These are phyloP conservation scores for Camponotus fellah DNA, from an alignment of 2,888 invertebrate species.

Conservation along the genomic window DNA sequence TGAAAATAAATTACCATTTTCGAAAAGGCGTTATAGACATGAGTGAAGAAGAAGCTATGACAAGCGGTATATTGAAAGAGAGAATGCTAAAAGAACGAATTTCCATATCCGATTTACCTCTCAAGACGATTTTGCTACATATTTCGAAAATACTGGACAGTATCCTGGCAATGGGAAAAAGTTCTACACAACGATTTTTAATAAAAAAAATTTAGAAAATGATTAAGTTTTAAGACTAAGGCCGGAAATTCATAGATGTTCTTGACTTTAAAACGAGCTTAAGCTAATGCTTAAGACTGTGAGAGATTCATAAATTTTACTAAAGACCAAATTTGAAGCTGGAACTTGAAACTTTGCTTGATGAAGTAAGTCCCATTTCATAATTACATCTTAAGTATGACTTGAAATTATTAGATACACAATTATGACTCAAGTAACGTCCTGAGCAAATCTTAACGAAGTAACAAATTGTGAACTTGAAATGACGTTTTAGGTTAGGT, in stretches of 20 bases:
- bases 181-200: too few relatives aligned
- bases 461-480: slow-evolving; percentile 15
- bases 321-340: not conserved
- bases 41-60: too few relatives aligned
- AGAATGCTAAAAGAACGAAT: too few relatives aligned
- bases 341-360: not conserved
- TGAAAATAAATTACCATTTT: too few relatives aligned
- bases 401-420: slow-evolving; percentile 3
- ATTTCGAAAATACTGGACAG: too few relatives aligned
- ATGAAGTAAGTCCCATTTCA: not conserved
- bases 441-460: not conserved
- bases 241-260: slow-evolving; percentile 13
- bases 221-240: too few relatives aligned
- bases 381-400: slow-evolving; percentile 14
- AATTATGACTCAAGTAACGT: not conserved
- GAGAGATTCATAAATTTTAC: not conserved
- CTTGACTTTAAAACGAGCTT: slow-evolving; percentile 19
- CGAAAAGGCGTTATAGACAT: too few relatives aligned
- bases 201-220: too few relatives aligned
- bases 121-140: too few relatives aligned
- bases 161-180: too few relatives aligned
- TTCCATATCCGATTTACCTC: too few relatives aligned
- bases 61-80: too few relatives aligned
- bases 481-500: not conserved
- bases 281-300: slow-evolving; percentile 11